Conservation (phyloP, 2,888 invertebrate genomes). For the Gibbula magus region DNA sequence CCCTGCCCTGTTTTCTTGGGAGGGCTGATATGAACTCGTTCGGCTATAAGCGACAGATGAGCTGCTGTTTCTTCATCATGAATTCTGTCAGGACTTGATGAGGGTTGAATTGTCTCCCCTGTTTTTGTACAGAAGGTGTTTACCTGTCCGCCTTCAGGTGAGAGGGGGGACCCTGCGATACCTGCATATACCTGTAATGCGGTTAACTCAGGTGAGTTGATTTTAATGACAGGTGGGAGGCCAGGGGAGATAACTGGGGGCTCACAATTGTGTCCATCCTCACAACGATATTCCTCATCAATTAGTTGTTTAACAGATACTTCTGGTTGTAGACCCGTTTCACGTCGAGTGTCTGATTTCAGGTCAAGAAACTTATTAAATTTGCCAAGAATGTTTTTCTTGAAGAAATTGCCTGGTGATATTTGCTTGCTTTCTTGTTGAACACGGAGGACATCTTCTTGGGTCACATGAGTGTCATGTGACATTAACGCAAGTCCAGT, state of each 20-base stretch:
- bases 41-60: background rate
- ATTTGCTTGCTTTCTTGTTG: background rate
- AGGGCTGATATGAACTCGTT: background rate
- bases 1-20: background rate
- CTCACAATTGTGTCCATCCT: background rate
- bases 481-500: background rate
- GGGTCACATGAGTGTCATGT: background rate
- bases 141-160: background rate
- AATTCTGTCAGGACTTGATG: background rate
- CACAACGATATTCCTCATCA: background rate
- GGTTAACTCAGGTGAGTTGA: slow-evolving; percentile 56
- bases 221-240: slow-evolving; percentile 60
- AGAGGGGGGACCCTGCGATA: background rate
- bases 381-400: slow-evolving; percentile 27
- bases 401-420: slow-evolving; percentile 2
- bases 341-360: background rate
- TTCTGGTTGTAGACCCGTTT: background rate
- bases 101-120: background rate
- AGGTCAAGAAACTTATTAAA: slow-evolving; percentile 21
- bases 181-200: slow-evolving; percentile 33
- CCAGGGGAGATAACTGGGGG: slow-evolving; percentile 35
- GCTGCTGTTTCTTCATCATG: background rate
- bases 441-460: background rate
- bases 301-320: slow-evolving; percentile 25
- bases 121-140: background rate